Base-by-base conservation (phyloP, 1,140 invertebrate genomes). In the Cotesia chilonis region DNA sequence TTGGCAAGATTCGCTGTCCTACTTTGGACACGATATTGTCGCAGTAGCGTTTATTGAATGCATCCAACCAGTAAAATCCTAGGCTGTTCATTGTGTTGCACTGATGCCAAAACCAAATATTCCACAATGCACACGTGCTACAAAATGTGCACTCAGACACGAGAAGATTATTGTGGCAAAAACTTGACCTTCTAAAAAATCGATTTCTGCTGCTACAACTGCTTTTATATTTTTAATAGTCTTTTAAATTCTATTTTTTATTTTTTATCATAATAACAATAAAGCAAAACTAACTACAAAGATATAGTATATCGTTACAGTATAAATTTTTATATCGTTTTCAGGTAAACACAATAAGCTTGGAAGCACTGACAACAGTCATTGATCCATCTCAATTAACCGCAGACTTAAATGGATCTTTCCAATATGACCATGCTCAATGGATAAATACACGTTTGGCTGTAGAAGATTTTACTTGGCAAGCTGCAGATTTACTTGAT, bases 381-480 rank as follows among this genome's bases (percentile, higher is more conserved):
- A 94, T 98, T 82, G 97, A 99, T 83, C 90, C 93, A 36, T 91
- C 92, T 78, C 97, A 99, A 86, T 87, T 99, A 67, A 98, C 97
- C 0, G 87, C 91, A 9, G 97, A 99, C 84, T 92, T 99, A 83
- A 96, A 98, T 79, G 97, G 97, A 52, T 94, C 93, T 7, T 89
- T 98, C 74, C 91, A 92, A 77, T 99, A 99, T 87, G 96, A 99
- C 84, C 96, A 99, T 88, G 91, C 94, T 76, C 94, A 96, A 80
- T 99, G 97, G 97, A 95, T 98, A 76, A 96, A 99, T 79, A 92
- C 96, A 37, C 90, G 97, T 87, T 84, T 98, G 84, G 95, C 94
- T 66, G 90, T 98, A 72, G 97, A 99, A 88, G 96, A 98, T 82
- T 96, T 98, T 83, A 92, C 95, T 68, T 98, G 95, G 94, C 95